phyloP scores from a whole-genome alignment of 2,797 vertebrate species.

The Iguana delicatissima region DNA sequence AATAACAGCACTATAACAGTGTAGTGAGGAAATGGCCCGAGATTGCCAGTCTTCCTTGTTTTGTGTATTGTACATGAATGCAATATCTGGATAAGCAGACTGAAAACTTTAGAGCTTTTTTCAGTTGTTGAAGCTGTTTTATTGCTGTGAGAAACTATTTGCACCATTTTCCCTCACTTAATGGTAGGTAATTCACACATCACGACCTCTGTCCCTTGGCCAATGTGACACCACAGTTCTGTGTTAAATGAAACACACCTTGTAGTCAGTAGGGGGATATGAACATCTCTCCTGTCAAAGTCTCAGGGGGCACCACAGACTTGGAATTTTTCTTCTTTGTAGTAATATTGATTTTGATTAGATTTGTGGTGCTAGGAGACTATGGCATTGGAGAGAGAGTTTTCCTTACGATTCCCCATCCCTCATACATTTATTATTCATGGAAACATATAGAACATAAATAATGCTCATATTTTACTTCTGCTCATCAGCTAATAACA shows the following conservation, averaged over 20 bases:
- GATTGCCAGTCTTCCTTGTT: too few species aligned
- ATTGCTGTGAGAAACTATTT: background rate
- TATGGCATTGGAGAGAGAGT: constrained; percentile 21
- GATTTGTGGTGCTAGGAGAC: background rate
- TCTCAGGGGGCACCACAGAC: background rate
- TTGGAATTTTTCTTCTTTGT: constrained; percentile 25
- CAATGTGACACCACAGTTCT: background rate
- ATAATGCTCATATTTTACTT: background rate
- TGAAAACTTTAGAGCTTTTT: background rate
- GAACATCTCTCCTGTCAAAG: background rate
- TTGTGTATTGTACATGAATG: too few species aligned
- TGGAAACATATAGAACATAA: background rate
- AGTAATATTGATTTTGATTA: constrained; percentile 11
- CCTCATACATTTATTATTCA: background rate
- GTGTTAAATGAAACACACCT: constrained; percentile 9
- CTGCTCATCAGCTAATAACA: background rate
- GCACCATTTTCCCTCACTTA: background rate
- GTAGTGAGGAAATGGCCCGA: too few species aligned
- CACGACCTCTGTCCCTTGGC: background rate
- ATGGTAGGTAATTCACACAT: background rate
- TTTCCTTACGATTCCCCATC: constrained; percentile 27
- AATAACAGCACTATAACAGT: too few species aligned
- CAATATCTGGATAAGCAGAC: too few species aligned
- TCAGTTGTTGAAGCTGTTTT: background rate
- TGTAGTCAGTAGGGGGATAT: background rate